A percentile compares a stretch with the other conserved stretches of the same genome.
These are phyloP conservation scores for Frieseomelitta varia DNA, from an alignment of 1,140 invertebrate species.

Conservation along the genomic window DNA sequence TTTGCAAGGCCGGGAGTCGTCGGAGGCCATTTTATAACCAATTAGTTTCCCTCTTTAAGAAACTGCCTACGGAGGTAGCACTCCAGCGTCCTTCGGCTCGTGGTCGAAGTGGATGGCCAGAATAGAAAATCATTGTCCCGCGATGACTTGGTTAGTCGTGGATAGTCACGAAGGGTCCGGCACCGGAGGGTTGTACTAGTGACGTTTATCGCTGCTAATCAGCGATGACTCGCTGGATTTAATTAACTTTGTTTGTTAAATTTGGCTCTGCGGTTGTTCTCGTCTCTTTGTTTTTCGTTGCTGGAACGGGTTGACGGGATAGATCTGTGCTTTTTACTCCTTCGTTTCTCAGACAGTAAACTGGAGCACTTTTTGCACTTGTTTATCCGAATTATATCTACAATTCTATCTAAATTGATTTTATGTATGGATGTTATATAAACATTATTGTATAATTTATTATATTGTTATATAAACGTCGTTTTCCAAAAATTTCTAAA, in stretches of 20 bases:
- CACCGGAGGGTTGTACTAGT: background rate
- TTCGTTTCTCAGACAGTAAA: too few species aligned
- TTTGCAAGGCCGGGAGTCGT: constrained; percentile 61
- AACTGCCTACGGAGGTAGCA: constrained; percentile 51
- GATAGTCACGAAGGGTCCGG: constrained; percentile 11
- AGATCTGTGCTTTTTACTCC: too few species aligned
- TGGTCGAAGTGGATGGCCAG: constrained; percentile 42
- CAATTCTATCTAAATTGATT: too few species aligned
- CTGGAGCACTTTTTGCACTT: too few species aligned
- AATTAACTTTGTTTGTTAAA: background rate
- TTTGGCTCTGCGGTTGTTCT: background rate
- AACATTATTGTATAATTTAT: too few species aligned
- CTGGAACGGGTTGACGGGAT: too few species aligned
- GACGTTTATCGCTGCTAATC: constrained; percentile 3
- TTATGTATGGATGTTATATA: too few species aligned
- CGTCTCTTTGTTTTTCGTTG: background rate
- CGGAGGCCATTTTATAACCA: constrained; percentile 70
- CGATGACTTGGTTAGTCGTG: constrained; percentile 22
- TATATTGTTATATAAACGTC: too few species aligned
- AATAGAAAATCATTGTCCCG: constrained; percentile 48
- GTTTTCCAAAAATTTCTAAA: too few species aligned
- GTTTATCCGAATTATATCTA: too few species aligned
- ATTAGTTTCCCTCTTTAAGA: constrained; percentile 69
- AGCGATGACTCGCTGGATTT: background rate
- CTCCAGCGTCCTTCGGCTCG: constrained; percentile 28